These are phyloP conservation scores for Oncopodura yosiiana DNA, from an alignment of 1,140 invertebrate genomes.

Conservation along the genomic window DNA sequence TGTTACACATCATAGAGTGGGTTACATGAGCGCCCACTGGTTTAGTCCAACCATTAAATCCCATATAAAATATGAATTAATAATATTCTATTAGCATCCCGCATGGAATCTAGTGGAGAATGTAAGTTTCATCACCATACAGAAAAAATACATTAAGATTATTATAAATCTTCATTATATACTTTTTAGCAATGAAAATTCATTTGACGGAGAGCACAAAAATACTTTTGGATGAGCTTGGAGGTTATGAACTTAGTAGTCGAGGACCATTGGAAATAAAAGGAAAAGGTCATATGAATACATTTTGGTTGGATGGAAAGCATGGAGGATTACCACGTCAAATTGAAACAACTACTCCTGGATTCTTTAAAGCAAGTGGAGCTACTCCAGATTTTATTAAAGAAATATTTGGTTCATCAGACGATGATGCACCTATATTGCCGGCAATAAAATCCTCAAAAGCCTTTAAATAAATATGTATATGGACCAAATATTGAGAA, in stretches of 20 bases:
- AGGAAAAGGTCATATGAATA: constrained; percentile 40
- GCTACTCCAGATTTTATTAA: constrained; percentile 28
- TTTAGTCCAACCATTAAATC: not conserved
- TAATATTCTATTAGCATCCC: constrained; percentile 45
- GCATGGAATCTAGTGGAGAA: constrained; percentile 48
- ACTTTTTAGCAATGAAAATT: constrained; percentile 43
- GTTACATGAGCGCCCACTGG: not conserved
- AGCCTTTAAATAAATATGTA: too few relatives aligned
- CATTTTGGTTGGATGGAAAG: constrained; percentile 40
- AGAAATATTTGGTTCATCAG: constrained; percentile 31
- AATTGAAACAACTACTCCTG: constrained; percentile 35
- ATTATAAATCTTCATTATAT: not conserved
- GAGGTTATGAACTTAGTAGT: constrained; percentile 41
- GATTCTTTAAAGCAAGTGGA: constrained; percentile 32
- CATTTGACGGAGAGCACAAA: constrained; percentile 45
- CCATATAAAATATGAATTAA: not conserved
- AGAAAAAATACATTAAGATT: constrained; percentile 1
- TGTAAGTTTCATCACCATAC: constrained; percentile 37
- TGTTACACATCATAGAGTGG: too few relatives aligned
- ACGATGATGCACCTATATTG: too few relatives aligned
- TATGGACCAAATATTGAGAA: too few relatives aligned
- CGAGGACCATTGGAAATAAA: constrained; percentile 45
- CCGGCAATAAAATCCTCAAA: too few relatives aligned
- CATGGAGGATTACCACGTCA: constrained; percentile 38
- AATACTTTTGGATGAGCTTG: constrained; percentile 41